phyloP scores from a whole-genome alignment of 2,888 invertebrate genomes.

The Torymus tubicola region DNA sequence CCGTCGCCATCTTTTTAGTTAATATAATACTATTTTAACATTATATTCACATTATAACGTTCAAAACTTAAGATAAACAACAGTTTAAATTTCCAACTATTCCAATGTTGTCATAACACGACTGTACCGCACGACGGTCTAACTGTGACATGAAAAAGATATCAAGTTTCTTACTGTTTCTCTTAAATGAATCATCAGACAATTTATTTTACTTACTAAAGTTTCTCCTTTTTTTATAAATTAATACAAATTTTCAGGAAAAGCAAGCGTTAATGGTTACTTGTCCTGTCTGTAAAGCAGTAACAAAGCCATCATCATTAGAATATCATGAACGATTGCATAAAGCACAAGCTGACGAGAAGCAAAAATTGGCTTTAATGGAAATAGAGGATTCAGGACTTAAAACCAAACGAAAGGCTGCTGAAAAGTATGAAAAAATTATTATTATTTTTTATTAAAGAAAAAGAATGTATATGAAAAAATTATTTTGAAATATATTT shows the following conservation, averaged over 20 bases:
- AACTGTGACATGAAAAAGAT: too few relatives aligned
- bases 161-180: too few relatives aligned
- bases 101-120: too few relatives aligned
- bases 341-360: slow-evolving; percentile 67
- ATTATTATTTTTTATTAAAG: too few relatives aligned
- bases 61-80: too few relatives aligned
- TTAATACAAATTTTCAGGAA: slow-evolving; percentile 63
- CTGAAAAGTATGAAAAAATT: slow-evolving; percentile 71
- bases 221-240: slow-evolving; percentile 31
- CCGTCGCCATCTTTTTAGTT: too few relatives aligned
- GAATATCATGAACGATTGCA: slow-evolving; percentile 79
- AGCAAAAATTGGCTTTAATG: slow-evolving; percentile 57
- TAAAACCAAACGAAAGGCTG: slow-evolving; percentile 74
- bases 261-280: slow-evolving; percentile 74
- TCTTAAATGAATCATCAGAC: too few relatives aligned
- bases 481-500: neutral
- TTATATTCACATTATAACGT: too few relatives aligned
- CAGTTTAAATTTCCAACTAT: too few relatives aligned
- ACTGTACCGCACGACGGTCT: too few relatives aligned
- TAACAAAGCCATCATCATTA: slow-evolving; percentile 79
- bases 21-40: too few relatives aligned
- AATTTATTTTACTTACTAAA: neutral
- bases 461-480: too few relatives aligned
- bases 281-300: slow-evolving; percentile 79
- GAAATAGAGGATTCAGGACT: slow-evolving; percentile 10